Evolutionary conservation across 2,888 invertebrate species (phyloP).

Genomic region (Mermis nigrescens): DNA sequence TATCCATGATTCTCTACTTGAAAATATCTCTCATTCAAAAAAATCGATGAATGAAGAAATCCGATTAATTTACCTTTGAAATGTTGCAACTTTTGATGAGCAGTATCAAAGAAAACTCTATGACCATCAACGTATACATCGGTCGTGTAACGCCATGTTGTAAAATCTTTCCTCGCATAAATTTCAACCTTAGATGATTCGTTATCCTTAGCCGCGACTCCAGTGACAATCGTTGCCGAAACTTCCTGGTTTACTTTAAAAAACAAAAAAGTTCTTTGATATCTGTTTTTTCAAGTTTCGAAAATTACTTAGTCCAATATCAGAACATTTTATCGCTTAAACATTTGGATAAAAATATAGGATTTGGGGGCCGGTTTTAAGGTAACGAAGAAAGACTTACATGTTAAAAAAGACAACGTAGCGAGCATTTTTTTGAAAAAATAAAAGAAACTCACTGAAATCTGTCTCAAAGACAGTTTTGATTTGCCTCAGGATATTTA

Average conservation of each 20-base stretch:
- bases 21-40: too few species aligned
- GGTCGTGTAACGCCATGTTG: constrained; percentile 70
- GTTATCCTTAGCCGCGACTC: constrained; percentile 51
- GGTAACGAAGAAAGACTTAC: too few species aligned
- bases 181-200: constrained; percentile 65
- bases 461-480: too few species aligned
- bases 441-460: too few species aligned
- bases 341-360: not conserved
- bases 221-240: constrained; percentile 24
- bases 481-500: too few species aligned
- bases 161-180: constrained; percentile 54
- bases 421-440: too few species aligned
- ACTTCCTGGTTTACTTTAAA: not conserved
- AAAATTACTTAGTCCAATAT: not conserved
- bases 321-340: not conserved
- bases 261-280: too few species aligned
- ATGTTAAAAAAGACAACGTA: too few species aligned
- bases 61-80: constrained; percentile 61
- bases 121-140: constrained; percentile 73
- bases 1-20: too few species aligned
- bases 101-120: constrained; percentile 65
- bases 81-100: constrained; percentile 66
- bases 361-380: too few species aligned
- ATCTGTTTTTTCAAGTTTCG: too few species aligned
- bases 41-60: too few species aligned